These are phyloP conservation scores for Bombus breviceps DNA, from an alignment of 1,140 invertebrate genomes.

Conservation along the genomic window DNA sequence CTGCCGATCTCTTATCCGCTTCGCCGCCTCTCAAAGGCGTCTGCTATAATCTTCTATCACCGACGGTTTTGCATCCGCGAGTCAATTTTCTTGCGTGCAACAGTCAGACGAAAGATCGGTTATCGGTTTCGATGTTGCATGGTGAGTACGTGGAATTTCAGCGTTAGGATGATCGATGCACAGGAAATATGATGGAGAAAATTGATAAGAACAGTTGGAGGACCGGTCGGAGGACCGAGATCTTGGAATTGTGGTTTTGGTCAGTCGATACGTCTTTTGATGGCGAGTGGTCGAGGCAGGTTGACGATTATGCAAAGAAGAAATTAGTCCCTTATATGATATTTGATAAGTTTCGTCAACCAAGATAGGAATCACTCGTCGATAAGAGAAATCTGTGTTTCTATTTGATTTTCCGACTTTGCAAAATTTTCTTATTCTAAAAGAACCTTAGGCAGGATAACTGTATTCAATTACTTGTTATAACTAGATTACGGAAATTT, in stretches of 20 bases:
- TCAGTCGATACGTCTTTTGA: background rate
- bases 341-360: background rate
- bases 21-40: constrained; percentile 40
- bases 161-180: constrained; percentile 6
- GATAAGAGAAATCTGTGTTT: no score
- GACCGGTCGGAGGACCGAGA: background rate
- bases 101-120: background rate
- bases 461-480: no score
- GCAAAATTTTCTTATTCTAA: no score
- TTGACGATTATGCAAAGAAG: background rate
- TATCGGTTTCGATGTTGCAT: background rate
- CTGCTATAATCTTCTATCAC: constrained; percentile 62
- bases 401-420: no score
- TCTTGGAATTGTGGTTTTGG: background rate
- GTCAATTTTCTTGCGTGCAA: constrained; percentile 21
- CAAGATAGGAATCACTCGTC: no score
- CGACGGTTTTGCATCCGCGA: constrained; percentile 29
- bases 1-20: constrained; percentile 42
- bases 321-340: background rate
- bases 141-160: background rate
- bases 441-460: no score
- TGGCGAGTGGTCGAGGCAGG: background rate
- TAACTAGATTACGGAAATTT: no score
- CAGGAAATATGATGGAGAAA: background rate
- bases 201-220: background rate